Evolutionary conservation across 2,888 invertebrate genomes (phyloP), one percentile per base, ranked within the genome.

Genomic region (Eulithis testata): DNA sequence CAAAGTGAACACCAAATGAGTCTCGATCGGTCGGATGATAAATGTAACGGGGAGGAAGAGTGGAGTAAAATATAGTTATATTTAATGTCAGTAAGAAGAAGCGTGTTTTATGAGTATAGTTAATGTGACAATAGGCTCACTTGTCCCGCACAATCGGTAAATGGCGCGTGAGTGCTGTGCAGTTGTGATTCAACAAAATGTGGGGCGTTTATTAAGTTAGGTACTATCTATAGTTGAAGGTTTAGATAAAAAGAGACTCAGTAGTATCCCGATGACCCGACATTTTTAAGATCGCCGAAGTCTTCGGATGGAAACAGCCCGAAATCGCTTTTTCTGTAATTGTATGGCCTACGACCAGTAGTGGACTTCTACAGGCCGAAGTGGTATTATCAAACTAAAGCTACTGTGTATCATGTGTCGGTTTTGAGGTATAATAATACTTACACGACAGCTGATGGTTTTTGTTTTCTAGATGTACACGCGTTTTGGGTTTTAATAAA

Each of bases 61-160:
- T 65, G 57, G 47, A 72, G 65, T 63, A 51, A 64, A 70, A 68
- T 68, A 65, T 55, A 66, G 57, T 56, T 63, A 61, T 64, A 59
- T 59, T 60, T 65, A 70, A 65, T 65, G 68, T 36, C 57, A 40
- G 74, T 75, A 71, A 70, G 75, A 70, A 68, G 76, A 74, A 51
- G 59, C 59, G 60, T 60, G 56, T 56, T 50, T 44, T 55, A 61
- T 54, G 57, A 51, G 62, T 37, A 62, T 11, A 60, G 53, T 60
- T 63, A 60, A 67, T 67, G 60, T 27, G 81, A 88, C 87, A 86
- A 88, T 87, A 77, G 76, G 76, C 76, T 79, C 87, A 87, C 90
- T 88, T 88, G 88, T 85, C 82, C 85, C 85, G 76, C 78, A 73
- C 71, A 72, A 75, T 77, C 80, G 85, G 81, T 82, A 86, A 91